These are phyloP conservation scores for Hybos culiciformis DNA, from an alignment of 2,888 invertebrate genomes.

Conservation along the genomic window DNA sequence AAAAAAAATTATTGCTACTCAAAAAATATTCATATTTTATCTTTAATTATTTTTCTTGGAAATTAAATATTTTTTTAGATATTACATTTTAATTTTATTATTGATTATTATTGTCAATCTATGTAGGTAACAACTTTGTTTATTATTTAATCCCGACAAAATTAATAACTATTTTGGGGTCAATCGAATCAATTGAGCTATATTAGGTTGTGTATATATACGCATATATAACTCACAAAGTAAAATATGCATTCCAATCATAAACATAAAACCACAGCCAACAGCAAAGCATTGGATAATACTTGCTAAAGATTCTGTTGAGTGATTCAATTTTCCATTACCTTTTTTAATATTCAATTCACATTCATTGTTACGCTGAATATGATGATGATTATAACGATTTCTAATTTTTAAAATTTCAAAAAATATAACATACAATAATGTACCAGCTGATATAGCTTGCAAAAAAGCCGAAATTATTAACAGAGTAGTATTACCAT, in stretches of 20 bases:
- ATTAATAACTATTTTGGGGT: no score
- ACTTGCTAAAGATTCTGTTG: background rate
- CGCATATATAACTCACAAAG: background rate
- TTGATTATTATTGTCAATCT: no score
- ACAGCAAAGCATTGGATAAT: conserved; percentile 2
- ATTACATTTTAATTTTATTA: no score
- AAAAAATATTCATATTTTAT: no score
- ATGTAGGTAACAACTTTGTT: no score
- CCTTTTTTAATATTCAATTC: background rate
- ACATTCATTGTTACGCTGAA: background rate
- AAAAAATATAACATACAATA: conserved; percentile 93
- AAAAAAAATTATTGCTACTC: no score
- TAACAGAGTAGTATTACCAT: conserved; percentile 52
- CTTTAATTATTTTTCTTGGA: no score
- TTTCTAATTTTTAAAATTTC: conserved; percentile 53
- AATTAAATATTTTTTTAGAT: no score
- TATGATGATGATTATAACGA: background rate
- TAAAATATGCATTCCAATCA: background rate
- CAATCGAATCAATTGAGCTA: no score
- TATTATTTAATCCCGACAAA: no score
- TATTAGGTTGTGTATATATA: background rate
- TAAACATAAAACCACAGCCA: conserved; percentile 3
- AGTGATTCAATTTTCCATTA: background rate
- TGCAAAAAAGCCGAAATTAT: conserved; percentile 54
- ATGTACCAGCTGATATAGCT: conserved; percentile 82